Evolutionary conservation across 2,113 vertebrate species (phyloP), one percentile per base, ranked within the genome.

Genomic region (Tachycineta bicolor): DNA sequence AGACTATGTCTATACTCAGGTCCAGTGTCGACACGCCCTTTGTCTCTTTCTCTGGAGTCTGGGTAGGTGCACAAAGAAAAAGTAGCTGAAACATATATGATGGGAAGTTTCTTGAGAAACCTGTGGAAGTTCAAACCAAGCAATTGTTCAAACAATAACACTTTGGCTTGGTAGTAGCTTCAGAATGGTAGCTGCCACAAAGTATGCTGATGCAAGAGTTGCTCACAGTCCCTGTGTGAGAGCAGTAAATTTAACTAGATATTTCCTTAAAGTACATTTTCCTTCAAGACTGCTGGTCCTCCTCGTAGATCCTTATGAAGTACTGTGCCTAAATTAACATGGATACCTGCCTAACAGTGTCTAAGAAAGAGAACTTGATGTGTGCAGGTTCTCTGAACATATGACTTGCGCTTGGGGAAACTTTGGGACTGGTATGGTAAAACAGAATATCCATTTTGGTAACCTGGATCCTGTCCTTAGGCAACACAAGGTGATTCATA

Each of bases 361-460:
- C 60, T 70, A 68, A 67, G 62, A 87, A 87, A 68, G 7, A 55
- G 60, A 84, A 78, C 12, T n/a, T 60, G 16, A 69, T 14, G 25
- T 0, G 0, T 58, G 25, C 33, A 76, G 49, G 37, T 49, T 75
- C 69, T 87, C 84, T 59, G 44, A 92, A 92, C 60, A 68, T 6
- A 55, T 1, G 3, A 14, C 24, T 67, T 56, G 9, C 0, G 0
- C 76, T 82, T 83, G 58, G 33, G 49, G 24, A 33, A 87, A 10
- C 58, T 63, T 87, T 71, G 75, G 74, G 34, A 79, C 31, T 50
- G 33, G 16, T 41, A 33, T 19, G 14, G n/a, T 29, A 26, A 62
- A 87, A 83, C 2, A 78, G 52, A 90, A 70, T 10, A 75, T 50
- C 25, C 14, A 60, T 25, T 29, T 70, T 1, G 1, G 44, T 37